These are phyloP conservation scores for Petrocephalus zakoni DNA, from an alignment of 2,113 vertebrate species.

Conservation along the genomic window DNA sequence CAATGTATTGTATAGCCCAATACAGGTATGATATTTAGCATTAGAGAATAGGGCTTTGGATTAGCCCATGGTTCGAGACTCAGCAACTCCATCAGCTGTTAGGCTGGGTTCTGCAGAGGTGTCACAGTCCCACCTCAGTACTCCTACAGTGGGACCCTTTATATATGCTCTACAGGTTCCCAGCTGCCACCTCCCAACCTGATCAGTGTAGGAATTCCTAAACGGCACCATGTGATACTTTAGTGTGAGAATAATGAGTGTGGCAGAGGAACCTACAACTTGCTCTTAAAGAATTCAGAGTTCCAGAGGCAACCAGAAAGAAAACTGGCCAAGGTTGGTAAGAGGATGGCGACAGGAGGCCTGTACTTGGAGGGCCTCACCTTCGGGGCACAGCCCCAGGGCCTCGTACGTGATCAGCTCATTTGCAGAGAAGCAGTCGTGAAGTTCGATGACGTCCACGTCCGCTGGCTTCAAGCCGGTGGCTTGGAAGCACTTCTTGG, in stretches of 20 bases:
- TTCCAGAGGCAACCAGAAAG: background rate
- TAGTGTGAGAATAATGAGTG: too few relatives aligned
- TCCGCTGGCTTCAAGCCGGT: constrained; percentile 71
- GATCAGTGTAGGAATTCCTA: too few relatives aligned
- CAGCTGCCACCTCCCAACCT: too few relatives aligned
- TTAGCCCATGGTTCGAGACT: background rate
- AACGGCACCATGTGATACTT: too few relatives aligned
- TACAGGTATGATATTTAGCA: background rate
- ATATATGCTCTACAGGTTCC: too few relatives aligned
- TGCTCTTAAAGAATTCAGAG: background rate
- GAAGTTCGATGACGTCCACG: constrained; percentile 87
- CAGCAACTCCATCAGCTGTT: background rate
- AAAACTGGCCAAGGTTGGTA: background rate
- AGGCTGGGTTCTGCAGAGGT: background rate
- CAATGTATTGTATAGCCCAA: background rate
- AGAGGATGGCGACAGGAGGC: background rate
- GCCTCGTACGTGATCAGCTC: constrained; percentile 94
- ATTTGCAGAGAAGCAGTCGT: constrained; percentile 91
- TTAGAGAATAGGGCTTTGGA: background rate
- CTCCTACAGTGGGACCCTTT: too few relatives aligned
- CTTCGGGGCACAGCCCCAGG: constrained; percentile 84
- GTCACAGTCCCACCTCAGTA: too few relatives aligned
- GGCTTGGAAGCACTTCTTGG: constrained; percentile 69
- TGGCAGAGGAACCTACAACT: background rate
- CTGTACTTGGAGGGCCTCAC: constrained; percentile 49